Conservation (phyloP, 2,797 vertebrate genomes). For the Margarornis squamiger region DNA sequence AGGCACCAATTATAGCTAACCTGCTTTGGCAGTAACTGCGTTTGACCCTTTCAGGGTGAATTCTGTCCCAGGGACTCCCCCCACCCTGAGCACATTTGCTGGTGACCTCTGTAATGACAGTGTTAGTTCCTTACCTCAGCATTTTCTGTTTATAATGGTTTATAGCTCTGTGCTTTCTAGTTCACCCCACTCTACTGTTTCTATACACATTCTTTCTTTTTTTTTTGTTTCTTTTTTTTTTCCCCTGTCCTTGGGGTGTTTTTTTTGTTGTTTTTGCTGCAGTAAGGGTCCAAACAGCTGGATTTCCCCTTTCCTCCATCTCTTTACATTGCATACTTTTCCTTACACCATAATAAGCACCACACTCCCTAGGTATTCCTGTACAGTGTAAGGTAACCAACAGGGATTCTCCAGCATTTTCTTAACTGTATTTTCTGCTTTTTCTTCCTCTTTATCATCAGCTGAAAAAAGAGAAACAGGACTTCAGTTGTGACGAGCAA, state of each 20-base stretch:
- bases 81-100: neutral
- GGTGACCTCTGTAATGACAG: neutral
- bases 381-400: neutral
- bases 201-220: neutral
- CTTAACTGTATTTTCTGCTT: neutral
- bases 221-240: neutral
- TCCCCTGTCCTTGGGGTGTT: accelerated
- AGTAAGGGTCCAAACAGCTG: neutral
- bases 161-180: neutral
- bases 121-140: neutral
- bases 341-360: neutral
- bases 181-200: neutral
- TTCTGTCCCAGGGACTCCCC: neutral
- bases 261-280: neutral
- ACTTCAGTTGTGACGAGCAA: neutral
- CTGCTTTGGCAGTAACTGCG: neutral
- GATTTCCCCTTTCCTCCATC: neutral
- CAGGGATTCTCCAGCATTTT: neutral
- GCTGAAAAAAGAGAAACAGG: neutral
- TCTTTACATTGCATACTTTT: neutral
- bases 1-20: neutral
- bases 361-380: neutral
- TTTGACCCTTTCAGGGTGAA: neutral
- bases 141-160: neutral
- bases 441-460: neutral